phyloP scores from a whole-genome alignment of 2,797 vertebrate species.

The Pelobates cultripes region DNA sequence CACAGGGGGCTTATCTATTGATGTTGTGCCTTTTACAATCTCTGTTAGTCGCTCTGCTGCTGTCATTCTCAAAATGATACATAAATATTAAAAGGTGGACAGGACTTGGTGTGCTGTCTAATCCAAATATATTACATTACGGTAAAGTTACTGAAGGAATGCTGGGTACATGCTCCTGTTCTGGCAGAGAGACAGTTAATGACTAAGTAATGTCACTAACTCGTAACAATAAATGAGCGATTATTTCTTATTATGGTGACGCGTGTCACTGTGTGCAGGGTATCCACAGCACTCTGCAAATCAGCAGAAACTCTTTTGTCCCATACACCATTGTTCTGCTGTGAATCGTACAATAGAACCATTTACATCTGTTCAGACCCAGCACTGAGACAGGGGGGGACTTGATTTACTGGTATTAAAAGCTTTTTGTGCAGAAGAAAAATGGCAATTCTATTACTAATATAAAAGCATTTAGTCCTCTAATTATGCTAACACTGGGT shows the following conservation, averaged over 20 bases:
- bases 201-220: neutral
- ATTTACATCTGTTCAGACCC: conserved; percentile 32
- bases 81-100: too few species aligned
- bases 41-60: too few species aligned
- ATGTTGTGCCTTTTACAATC: too few species aligned
- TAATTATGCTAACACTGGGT: neutral
- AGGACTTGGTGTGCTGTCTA: too few species aligned
- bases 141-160: too few species aligned
- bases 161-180: too few species aligned
- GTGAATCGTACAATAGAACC: conserved; percentile 35
- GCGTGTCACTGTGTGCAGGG: conserved; percentile 38
- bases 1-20: too few species aligned
- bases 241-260: conserved; percentile 36
- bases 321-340: conserved; percentile 26
- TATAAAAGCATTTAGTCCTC: conserved; percentile 2
- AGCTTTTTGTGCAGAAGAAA: conserved; percentile 37
- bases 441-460: conserved; percentile 18
- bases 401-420: conserved; percentile 22
- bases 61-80: too few species aligned
- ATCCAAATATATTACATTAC: too few species aligned
- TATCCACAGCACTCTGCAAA: conserved; percentile 19
- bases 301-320: conserved; percentile 29
- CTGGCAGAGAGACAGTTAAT: neutral
- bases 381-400: neutral
- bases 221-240: conserved; percentile 19